Base-by-base conservation (phyloP, 2,888 invertebrate genomes). In the Galerucella calmariensis region DNA sequence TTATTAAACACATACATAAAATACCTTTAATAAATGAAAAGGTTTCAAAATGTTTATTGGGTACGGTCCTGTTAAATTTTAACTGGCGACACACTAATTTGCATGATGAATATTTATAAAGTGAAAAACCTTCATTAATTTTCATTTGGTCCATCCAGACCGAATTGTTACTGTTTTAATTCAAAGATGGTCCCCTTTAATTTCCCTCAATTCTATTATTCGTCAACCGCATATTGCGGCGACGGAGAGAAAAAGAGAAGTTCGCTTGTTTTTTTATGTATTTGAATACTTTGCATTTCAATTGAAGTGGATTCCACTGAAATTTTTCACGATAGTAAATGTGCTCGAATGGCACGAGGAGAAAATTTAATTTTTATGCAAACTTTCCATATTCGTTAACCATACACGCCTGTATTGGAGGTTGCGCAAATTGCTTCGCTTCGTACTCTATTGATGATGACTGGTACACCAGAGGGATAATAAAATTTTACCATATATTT, bases 81-180 rank as follows among this genome's bases (percentile, higher is more conserved):
- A 16, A 41, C 44, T 65, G 20, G n/a, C n/a, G 44, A 69, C 44
- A 69, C 51, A 61, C 67, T 65, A 68, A 80, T 80, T 80, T 80
- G 76, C 79, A 79, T 80, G 75, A 69, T 80, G 80, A 77, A 80
- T 80, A 80, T 80, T 80, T 77, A 80, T 80, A 77, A 77, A 75
- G 65, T 53, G 72, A 67, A 73, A 69, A 76, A 70, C 79, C 77
- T 78, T 79, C 77, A 78, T 80, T 78, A 79, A 79, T 79, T 80
- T 79, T 79, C 77, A 78, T 79, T 79, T 77, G 75, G 77, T 77
- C 75, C 75, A 72, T 77, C 78, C 75, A 66, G 70, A 44, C 78
- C 73, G 77, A 77, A 78, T 79, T 77, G 76, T 75, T 72, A 59
- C 66, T 62, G 71, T 65, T 68, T 72, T 72, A 72, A 75, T 75